Percentiles rank a stretch among this genome's conserved stretches.
phyloP scores from a whole-genome alignment of 2,888 invertebrate genomes.

The Euzetes globulus region DNA sequence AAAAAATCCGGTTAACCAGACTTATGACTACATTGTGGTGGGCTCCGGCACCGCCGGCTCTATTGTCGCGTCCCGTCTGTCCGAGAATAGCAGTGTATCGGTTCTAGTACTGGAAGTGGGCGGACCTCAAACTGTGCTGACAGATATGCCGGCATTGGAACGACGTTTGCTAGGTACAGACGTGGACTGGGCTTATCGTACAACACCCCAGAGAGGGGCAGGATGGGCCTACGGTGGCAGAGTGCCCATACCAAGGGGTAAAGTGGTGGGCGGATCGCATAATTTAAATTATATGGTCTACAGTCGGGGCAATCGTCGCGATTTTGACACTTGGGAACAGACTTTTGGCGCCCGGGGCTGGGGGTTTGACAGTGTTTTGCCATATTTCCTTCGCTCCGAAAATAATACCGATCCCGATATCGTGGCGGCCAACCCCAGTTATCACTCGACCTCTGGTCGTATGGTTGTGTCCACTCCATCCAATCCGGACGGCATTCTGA shows the following conservation, averaged over 20 bases:
- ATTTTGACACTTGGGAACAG: conserved; percentile 22
- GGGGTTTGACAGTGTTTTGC: conserved; percentile 2
- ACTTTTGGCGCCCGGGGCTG: background rate
- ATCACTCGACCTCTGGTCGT: conserved; percentile 1
- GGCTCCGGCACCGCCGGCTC: conserved; percentile 38
- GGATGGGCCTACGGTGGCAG: conserved; percentile 20
- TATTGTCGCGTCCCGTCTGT: conserved; percentile 36
- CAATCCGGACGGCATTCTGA: background rate
- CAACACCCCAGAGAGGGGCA: background rate
- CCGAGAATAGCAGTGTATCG: conserved; percentile 23
- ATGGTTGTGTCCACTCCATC: conserved; percentile 2
- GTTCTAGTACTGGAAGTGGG: conserved; percentile 38
- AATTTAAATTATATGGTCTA: background rate
- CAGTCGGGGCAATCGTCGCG: conserved; percentile 14
- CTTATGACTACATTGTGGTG: conserved; percentile 37
- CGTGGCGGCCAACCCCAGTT: background rate
- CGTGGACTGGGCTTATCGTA: conserved; percentile 29
- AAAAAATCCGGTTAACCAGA: background rate
- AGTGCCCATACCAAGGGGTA: conserved; percentile 19
- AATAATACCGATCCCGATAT: conserved; percentile 9
- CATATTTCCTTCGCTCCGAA: conserved; percentile 19
- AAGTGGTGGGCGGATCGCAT: conserved; percentile 29
- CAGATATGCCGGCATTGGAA: conserved; percentile 33
- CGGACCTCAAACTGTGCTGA: conserved; percentile 34
- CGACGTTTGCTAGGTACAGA: conserved; percentile 21